Evolutionary conservation across 2,888 invertebrate genomes (phyloP), one percentile per base, ranked within the genome.

Genomic region (Pedicia rivosa): DNA sequence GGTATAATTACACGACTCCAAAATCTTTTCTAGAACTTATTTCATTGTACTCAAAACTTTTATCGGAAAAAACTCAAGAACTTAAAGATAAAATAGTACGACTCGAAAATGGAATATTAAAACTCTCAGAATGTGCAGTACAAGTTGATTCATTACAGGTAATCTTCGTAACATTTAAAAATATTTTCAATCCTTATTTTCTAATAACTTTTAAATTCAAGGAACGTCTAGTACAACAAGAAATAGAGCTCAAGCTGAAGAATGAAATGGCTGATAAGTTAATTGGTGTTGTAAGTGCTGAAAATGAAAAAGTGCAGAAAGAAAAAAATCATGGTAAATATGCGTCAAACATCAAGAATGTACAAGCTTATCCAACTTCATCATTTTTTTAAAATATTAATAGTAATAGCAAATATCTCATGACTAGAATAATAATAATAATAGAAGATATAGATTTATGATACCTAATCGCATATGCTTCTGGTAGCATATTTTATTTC

Each of bases 1-100:
- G 92, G 4, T 90, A 88, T 61, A 94, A 94, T 59, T 94, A 94
- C 58, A 94, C 94, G 1, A 95, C 94, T 1, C 94, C 94, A 0
- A 95, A 95, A 63, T 84, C 88, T 1, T 95, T 92, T 63, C 63
- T 95, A 31, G 94, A 94, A 55, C 84, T 90, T 54, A 91, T 94
- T 41, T 74, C 79, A 9, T 64, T 94, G 5, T 94, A 78, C 51
- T 64, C 71, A 1, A 83, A 82, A 52, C 58, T 84, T 5, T 55
- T 84, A 16, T 67, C 58, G 14, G 74, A 73, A 44, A 82, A 80
- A 53, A 72, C 72, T 0, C 57, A 55, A 7, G 75, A 82, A 37
- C 67, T 88, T 30, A 70, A 73, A 45, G 72, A 76, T 45, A 82
- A 81, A 62, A 82, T 91, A 27, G 54, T 61, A 1, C 70, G 91